Evolutionary conservation across 2,888 invertebrate genomes (phyloP).

Genomic region (Acleris emargana): DNA sequence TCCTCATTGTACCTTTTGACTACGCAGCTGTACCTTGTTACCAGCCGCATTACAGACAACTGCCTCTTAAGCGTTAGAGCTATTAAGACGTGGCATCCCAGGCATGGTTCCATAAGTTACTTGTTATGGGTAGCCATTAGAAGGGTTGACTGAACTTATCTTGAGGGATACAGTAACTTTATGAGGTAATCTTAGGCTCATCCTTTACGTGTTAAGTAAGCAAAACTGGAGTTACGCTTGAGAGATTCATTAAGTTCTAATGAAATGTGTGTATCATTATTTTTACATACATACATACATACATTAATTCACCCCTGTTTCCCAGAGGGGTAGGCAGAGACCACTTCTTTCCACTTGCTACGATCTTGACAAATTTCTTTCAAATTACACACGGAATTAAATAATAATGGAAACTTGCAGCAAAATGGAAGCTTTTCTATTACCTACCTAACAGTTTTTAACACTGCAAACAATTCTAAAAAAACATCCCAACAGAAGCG

Average conservation of each 20-base stretch:
- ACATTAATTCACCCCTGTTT: too few relatives aligned
- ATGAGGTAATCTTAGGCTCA: conserved; percentile 45
- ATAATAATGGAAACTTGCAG: too few relatives aligned
- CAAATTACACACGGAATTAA: too few relatives aligned
- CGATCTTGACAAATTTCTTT: too few relatives aligned
- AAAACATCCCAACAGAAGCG: conserved; percentile 35
- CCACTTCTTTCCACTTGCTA: too few relatives aligned
- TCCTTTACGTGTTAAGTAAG: conserved; percentile 5
- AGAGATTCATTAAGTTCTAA: too few relatives aligned
- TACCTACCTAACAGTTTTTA: not conserved
- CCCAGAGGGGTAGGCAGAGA: too few relatives aligned
- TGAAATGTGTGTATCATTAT: too few relatives aligned
- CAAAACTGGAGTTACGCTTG: not conserved
- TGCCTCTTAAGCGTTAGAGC: conserved; percentile 18
- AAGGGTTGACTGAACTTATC: conserved; percentile 48
- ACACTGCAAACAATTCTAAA: not conserved
- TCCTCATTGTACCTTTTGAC: not conserved
- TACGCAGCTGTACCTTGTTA: conserved; percentile 9
- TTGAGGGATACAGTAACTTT: conserved; percentile 41
- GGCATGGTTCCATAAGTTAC: conserved; percentile 41
- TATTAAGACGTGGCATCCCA: conserved; percentile 38
- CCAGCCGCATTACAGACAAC: conserved; percentile 7
- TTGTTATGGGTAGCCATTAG: conserved; percentile 45
- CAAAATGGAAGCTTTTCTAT: too few relatives aligned
- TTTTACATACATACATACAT: too few relatives aligned